Evolutionary conservation across 1,140 invertebrate genomes (phyloP).

Genomic region (Heliothis virescens): DNA sequence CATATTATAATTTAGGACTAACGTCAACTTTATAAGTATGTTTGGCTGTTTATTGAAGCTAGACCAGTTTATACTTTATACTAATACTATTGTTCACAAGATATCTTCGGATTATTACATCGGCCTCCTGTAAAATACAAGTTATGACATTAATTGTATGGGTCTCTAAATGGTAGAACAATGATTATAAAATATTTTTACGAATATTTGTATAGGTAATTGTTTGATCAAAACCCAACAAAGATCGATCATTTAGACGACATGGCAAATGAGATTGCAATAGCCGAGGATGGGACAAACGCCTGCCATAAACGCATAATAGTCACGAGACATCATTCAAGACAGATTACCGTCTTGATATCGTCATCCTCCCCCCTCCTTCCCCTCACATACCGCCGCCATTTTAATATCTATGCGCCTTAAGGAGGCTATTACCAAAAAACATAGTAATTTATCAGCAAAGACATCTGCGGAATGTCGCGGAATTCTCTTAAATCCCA

Average conservation of each 20-base stretch:
- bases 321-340: background rate
- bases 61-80: no score
- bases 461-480: constrained; percentile 66
- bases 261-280: no score
- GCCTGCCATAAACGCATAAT: background rate
- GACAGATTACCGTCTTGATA: background rate
- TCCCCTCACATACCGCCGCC: constrained; percentile 41
- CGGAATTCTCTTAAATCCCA: constrained; percentile 64
- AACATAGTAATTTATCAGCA: constrained; percentile 76
- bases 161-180: no score
- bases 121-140: no score
- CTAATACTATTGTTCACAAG: no score
- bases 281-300: background rate
- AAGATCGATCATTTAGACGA: no score
- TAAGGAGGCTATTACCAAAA: constrained; percentile 72
- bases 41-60: background rate
- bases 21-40: background rate
- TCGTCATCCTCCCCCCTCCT: constrained; percentile 23
- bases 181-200: no score
- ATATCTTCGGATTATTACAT: no score
- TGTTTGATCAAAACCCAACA: no score
- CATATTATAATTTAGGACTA: background rate
- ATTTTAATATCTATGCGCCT: constrained; percentile 57
- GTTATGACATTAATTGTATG: no score
- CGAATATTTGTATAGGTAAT: no score